These are phyloP conservation scores for Hemicentrotus pulcherrimus DNA, from an alignment of 35 echinoderm and acorn worm species.

Conservation along the genomic window DNA sequence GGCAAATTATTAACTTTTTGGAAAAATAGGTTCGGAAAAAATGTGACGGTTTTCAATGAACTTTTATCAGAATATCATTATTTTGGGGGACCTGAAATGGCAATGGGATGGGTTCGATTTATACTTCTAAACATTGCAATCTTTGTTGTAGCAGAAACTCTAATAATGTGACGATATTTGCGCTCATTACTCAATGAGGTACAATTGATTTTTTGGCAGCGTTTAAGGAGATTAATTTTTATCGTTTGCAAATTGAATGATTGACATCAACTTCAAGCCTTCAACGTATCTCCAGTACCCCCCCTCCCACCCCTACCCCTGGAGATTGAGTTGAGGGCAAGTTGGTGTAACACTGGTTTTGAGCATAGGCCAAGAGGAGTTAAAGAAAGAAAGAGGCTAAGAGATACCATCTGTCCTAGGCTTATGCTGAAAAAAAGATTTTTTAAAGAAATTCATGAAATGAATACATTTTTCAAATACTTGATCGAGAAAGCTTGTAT, in stretches of 20 bases:
- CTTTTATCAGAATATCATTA: neutral
- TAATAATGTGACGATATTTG: neutral
- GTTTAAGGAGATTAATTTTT: neutral
- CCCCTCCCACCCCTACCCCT: neutral
- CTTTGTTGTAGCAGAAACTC: neutral
- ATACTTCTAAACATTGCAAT: neutral
- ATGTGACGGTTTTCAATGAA: neutral
- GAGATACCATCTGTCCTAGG: neutral
- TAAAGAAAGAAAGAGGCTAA: neutral
- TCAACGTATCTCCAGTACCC: conserved; percentile 4
- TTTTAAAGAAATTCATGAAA: conserved; percentile 9
- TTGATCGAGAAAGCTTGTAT: neutral
- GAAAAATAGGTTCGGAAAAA: neutral
- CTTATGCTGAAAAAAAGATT: neutral
- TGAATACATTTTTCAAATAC: conserved; percentile 46
- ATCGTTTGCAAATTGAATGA: conserved; percentile 33
- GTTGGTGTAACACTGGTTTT: neutral
- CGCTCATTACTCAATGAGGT: conserved; percentile 33
- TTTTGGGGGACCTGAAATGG: neutral
- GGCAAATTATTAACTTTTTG: neutral
- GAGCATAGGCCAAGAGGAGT: neutral
- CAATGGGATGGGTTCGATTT: neutral
- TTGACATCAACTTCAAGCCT: conserved; percentile 8
- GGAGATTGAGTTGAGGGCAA: neutral
- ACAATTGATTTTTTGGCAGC: neutral